Base-by-base conservation (phyloP, 2,888 invertebrate species). In the Ceramica pisi region DNA sequence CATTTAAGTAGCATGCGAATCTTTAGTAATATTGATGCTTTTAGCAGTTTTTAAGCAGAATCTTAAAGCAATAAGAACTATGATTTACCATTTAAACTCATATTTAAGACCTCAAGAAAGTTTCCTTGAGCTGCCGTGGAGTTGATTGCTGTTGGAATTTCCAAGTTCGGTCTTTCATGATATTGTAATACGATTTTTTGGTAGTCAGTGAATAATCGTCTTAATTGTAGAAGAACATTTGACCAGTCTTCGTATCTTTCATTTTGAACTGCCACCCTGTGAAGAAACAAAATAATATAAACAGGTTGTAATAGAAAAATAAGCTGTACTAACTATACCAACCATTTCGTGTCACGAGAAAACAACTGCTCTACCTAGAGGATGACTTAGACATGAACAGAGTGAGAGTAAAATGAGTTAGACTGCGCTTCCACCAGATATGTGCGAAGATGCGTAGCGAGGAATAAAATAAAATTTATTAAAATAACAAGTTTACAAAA, bases 211-310 rank as follows among this genome's bases (percentile, higher is more conserved):
- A 99, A 99, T 23, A 99, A 95, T 89, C 98, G 97, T 69, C 99
- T 96, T 64, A 99, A 92, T 86, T 98, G 98, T 2, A 98, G 97
- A 66, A 99, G 95, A n/a, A 98, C 97, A 75, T 97, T 97, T 67
- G 98, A 98, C 99, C 99, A 99, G 93, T 99, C 99, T 90, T 99
- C 99, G 90, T 98, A 99, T 68, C 99, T 97, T 92, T 99, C 99
- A 94, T 99, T 99, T 94, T 99, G 99, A 53, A 99, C 98, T 1
- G 99, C 99, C 62, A 99, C 99, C 87, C 99, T 98, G 64, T 9
- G 19, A 1, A 55, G n/a, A 35, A 19, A 55, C 8, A 3, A 8
- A 16, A 6, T 6, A 44, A 44, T 16, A 46, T 12, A 19, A 46
- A 46, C 5, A 41, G 5, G 9, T 14, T 41, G 41, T 14, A 41